Conservation (phyloP, 1,140 invertebrate genomes). For the Drosophila teissieri region DNA sequence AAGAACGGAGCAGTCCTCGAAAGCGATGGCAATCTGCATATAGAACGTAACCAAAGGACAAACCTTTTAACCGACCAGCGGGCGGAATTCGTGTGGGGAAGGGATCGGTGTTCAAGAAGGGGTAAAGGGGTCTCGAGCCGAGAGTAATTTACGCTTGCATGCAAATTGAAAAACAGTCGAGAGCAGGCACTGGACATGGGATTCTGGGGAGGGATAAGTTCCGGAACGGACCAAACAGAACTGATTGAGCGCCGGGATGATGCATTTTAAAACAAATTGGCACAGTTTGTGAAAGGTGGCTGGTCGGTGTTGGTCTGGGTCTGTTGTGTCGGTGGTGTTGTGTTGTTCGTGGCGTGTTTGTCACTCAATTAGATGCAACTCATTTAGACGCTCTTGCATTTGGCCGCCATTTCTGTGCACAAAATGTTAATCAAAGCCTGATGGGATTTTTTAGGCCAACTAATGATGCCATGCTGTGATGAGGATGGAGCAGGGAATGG, state of each 20-base stretch:
- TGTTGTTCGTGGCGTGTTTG: slow-evolving; percentile 53
- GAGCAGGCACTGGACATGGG: slow-evolving; percentile 51
- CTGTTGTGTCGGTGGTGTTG: slow-evolving; percentile 6
- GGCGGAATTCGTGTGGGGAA: slow-evolving; percentile 17
- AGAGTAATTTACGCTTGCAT: slow-evolving; percentile 76
- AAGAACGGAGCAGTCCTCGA: slow-evolving; percentile 5
- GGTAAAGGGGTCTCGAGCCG: slow-evolving; percentile 27
- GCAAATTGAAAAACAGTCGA: slow-evolving; percentile 79
- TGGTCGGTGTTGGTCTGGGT: neutral
- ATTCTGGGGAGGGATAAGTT: slow-evolving; percentile 13
- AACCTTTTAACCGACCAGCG: slow-evolving; percentile 62
- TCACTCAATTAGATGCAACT: slow-evolving; percentile 81
- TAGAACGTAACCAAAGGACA: slow-evolving; percentile 63
- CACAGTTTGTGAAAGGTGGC: slow-evolving; percentile 72
- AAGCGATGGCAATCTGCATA: slow-evolving; percentile 66
- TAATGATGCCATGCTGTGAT: slow-evolving; percentile 43
- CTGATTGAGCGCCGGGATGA: slow-evolving; percentile 68
- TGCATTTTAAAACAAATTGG: slow-evolving; percentile 83
- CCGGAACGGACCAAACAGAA: neutral
- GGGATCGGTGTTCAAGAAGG: slow-evolving; percentile 1
- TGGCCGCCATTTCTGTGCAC: slow-evolving; percentile 66
- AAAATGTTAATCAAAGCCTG: slow-evolving; percentile 81
- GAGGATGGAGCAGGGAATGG: neutral
- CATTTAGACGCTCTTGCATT: slow-evolving; percentile 64
- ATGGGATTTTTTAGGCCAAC: slow-evolving; percentile 76